Conservation (phyloP, 2,113 vertebrate species). For the Myocastor coypus region DNA sequence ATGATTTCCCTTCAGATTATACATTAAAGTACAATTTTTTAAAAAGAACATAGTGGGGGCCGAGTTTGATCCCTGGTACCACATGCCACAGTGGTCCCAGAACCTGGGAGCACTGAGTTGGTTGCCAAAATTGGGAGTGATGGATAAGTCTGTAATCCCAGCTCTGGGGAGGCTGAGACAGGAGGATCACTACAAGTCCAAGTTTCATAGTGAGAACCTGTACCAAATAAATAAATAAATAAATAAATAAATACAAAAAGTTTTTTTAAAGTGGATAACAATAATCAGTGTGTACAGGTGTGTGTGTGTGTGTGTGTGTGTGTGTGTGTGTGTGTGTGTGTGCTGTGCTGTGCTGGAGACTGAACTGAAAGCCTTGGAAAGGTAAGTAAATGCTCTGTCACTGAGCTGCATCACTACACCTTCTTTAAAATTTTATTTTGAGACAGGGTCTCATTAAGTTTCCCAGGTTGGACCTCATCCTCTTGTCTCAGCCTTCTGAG, state of each 20-base stretch:
- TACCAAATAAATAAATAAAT: no score
- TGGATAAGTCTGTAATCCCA: no score
- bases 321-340: not conserved
- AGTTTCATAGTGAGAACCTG: no score
- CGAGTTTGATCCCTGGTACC: no score
- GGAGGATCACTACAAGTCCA: no score
- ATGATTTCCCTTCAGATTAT: not conserved
- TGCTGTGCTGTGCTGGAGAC: not conserved
- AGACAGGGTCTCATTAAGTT: not conserved
- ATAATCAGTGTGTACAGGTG: not conserved
- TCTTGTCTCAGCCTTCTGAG: not conserved
- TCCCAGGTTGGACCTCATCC: not conserved
- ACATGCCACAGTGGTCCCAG: no score
- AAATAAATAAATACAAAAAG: no score
- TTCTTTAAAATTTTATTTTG: not conserved
- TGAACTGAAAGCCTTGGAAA: fast-evolving
- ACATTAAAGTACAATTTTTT: not conserved
- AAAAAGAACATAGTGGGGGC: not conserved
- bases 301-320: not conserved
- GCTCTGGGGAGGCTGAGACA: no score
- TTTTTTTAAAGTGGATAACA: not conserved
- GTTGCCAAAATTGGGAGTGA: no score
- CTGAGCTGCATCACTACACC: not conserved
- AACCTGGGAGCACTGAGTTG: no score
- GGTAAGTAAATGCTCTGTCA: not conserved